Base-by-base conservation (phyloP, 35 echinoderm and acorn worm species). In the Strongylocentrotus purpuratus region DNA sequence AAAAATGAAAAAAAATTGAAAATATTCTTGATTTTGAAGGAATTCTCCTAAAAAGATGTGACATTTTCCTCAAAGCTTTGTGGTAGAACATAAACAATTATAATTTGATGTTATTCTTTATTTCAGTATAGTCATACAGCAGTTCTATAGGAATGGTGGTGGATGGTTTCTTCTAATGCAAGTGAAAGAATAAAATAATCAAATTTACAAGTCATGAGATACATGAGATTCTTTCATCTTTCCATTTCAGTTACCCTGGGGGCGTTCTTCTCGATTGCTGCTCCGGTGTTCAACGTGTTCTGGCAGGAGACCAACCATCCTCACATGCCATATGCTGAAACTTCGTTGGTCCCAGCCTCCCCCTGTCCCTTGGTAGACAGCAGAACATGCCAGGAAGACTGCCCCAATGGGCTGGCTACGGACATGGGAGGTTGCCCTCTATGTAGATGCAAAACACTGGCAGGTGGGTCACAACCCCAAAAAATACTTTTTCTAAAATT, bases 391-490 rank as follows among this genome's bases (percentile, higher is more conserved):
- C 35, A 28, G 46, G 31, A 86, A 32, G 92, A 28, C n/a, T 96
- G 95, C 45, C 45, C 33, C 1, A 50, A 94, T 94, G 95, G 95
- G n/a, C 89, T 60, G 2, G 91, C 91, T 0, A 96, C 95, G 2
- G 92, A 96, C 46, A 31, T 92, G 41, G 28, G 18, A 25, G 95
- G 95, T 8, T 94, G 92, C 33, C 61, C 89, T n/a, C 31, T 86
- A 2, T 96, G 95, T 33, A 96, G 45, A 46, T 96, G 95, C 89
- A 94, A 85, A 41, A 46, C 48, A n/a, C 61, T 9, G 35, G 5
- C 46, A 87, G 71, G 89, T 92, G n/a, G 46, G 88, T 95, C 6
- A n/a, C 22, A 28, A 78, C 5, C 0, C 0, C 0, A 94, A 94
- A 55, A 94, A 55, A 28, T 47, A 28, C 55, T 48, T 58, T 4